Conservation (phyloP, 2,113 vertebrate genomes). For the Australoheros scitulus region DNA sequence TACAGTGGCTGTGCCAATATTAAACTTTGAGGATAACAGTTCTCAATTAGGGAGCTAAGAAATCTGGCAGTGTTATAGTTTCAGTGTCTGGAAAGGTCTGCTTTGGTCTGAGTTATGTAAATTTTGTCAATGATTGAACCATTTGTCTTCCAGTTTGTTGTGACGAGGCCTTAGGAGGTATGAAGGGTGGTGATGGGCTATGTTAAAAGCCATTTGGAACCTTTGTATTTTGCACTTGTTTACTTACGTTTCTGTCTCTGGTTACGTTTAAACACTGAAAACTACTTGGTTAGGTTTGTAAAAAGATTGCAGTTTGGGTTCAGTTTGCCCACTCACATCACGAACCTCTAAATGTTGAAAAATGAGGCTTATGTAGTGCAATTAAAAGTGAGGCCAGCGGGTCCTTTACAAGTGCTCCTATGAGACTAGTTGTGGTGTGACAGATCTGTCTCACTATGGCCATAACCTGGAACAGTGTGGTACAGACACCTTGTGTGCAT, state of each 20-base stretch:
- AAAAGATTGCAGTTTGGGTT: background rate
- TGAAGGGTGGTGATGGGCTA: background rate
- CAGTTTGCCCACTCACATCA: background rate
- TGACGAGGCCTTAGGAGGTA: background rate
- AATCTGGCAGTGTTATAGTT: too few species aligned
- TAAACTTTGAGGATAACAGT: too few species aligned
- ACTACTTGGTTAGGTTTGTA: background rate
- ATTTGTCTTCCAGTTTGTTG: background rate
- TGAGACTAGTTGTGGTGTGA: background rate
- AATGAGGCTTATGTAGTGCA: background rate
- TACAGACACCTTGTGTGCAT: background rate
- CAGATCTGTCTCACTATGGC: background rate
- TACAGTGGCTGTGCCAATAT: too few species aligned
- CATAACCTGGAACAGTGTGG: background rate
- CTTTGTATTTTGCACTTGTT: background rate
- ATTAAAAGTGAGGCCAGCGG: background rate
- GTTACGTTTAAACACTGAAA: background rate
- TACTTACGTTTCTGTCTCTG: fast-evolving
- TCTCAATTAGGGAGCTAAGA: too few species aligned
- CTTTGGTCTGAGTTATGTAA: background rate
- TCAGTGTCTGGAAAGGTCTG: too few species aligned
- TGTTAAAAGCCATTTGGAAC: background rate
- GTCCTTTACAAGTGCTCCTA: background rate
- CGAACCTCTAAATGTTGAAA: background rate
- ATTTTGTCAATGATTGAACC: background rate